phyloP scores from a whole-genome alignment of 2,113 vertebrate species.

The Trochalopteron elliotii region DNA sequence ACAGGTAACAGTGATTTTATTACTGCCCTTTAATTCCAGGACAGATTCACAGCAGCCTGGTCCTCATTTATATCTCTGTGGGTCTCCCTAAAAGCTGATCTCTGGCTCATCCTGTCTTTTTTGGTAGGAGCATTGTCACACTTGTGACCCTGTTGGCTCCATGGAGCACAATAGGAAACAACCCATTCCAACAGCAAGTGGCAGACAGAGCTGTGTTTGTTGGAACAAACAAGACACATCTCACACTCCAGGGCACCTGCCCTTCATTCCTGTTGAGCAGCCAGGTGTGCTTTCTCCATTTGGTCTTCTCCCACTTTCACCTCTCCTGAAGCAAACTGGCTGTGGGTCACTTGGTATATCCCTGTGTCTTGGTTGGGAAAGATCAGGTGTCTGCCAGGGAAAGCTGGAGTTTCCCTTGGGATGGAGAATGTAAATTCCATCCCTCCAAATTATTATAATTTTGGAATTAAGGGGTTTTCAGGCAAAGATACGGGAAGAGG shows the following conservation, averaged over 20 bases:
- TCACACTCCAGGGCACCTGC: not conserved
- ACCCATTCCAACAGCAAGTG: not conserved
- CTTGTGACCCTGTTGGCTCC: not conserved
- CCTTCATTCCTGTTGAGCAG: not conserved
- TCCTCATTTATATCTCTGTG: not conserved
- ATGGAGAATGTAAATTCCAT: no score
- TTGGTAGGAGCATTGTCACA: not conserved
- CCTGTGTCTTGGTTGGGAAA: no score
- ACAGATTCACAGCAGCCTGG: not conserved
- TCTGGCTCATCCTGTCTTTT: not conserved
- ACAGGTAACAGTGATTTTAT: not conserved
- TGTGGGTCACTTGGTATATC: not conserved
- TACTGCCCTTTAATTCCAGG: not conserved
- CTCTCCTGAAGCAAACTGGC: not conserved
- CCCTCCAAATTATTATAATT: no score
- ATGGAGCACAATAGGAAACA: not conserved
- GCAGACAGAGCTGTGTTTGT: not conserved
- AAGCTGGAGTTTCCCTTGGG: no score
- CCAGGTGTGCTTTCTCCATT: not conserved
- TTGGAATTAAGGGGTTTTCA: no score
- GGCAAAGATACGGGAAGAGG: no score
- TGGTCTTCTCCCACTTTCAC: not conserved
- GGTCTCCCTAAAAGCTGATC: not conserved
- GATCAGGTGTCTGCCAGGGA: no score
- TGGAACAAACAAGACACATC: not conserved